Evolutionary conservation across 2,113 vertebrate genomes (phyloP), one percentile per base, ranked within the genome.

Genomic region (Amblyopsis rosae): DNA sequence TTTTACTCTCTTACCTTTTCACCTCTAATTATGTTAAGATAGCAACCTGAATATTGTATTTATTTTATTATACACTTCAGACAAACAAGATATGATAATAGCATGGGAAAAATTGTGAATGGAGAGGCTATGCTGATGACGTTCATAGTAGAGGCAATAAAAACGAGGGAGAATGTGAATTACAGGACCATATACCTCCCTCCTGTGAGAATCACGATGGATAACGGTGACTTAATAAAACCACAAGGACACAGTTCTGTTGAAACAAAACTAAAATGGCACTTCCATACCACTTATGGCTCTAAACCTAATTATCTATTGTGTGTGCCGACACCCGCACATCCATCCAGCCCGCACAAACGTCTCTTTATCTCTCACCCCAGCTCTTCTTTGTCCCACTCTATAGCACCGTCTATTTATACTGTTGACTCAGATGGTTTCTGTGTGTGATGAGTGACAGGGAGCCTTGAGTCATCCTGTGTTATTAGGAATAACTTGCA

Each of bases 341-440:
- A 82, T 87, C 84, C 72, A 67, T 85, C 55, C 2, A 82, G 72
- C 78, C 77, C 83, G 84, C 80, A 84, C 81, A 71, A 70, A 79
- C 82, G 82, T 75, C 73, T 63, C 69, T 79, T 78, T 67, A 71
- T 86, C 75, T 65, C 69, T 86, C 80, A 73, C 78, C 76, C 78
- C 76, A 73, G 70, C 78, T 83, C 59, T 62, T 77, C 69, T 81
- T 70, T 81, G 86, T 88, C 82, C 83, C 83, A 87, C 85, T 78
- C 86, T 69, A 79, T 84, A 76, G 70, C 77, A 77, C 82, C 83
- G 82, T 81, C 75, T 82, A 86, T 88, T 89, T 79, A 80, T 81
- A 83, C 76, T 69, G 86, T 87, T 87, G 86, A 87, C 77, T 88
- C 86, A 88, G 81, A 88, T 84, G 65, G 67, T 74, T 51, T 61